Base-by-base conservation (phyloP, 2,888 invertebrate species). In the Eupeodes luniger region DNA sequence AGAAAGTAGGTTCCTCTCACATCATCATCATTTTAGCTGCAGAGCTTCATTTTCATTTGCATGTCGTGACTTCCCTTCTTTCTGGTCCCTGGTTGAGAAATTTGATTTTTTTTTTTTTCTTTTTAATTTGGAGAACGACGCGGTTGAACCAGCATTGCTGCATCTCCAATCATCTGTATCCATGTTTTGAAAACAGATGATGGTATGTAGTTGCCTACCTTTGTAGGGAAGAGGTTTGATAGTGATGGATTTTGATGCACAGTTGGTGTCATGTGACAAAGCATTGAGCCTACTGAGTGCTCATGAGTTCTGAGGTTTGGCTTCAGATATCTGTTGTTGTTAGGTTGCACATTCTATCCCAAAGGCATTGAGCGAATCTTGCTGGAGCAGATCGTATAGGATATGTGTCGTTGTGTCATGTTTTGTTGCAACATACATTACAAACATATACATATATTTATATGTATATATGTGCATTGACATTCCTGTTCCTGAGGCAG, bases 211-310 rank as follows among this genome's bases (percentile, higher is more conserved):
- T 12, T 53, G 19, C 70, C 40, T 55, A 12, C 14, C n/a, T n/a
- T 47, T 55, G 11, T 59, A 36, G 34, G 14, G 34, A 74, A 6
- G 78, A 27, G 10, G n/a, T 36, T 59, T 74, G 61, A n/a, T 57
- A 57, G 14, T 72, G 72, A 72, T 72, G 57, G 59, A 47, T 59
- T 72, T 47, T 59, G 61, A 49, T 75, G 49, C 51, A 53, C 67
- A 44, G 70, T n/a, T 69, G 67, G 81, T 85, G 67, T 85, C 81
- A 80, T 83, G 76, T 87, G 87, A 77, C 87, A 87, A 83, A 62
- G 64, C 78, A 64, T 61, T 57, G 62, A n/a, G 59, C 69, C 80
- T 76, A 72, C 80, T 76, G 80, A 87, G 83, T 62, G 55, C 72
- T 87, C 83, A 77, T 74, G 74, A 55, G 67, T 70, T 78, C 62